Evolutionary conservation across 2,113 vertebrate genomes (phyloP).

Genomic region (Hylia prasina): DNA sequence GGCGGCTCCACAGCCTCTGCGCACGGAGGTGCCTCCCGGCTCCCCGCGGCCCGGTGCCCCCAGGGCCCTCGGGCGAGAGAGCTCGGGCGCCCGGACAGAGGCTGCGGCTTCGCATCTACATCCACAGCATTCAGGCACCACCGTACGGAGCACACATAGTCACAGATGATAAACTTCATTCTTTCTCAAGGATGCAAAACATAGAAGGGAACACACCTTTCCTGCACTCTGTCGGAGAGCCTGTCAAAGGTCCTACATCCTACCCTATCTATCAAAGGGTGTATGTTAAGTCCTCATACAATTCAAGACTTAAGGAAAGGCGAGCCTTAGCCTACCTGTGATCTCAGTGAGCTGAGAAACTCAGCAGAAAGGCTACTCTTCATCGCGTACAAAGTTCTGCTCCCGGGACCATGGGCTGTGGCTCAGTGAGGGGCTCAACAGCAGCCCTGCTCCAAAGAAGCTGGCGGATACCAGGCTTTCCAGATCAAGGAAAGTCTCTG

Average conservation of each 20-base stretch:
- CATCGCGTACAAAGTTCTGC: not conserved
- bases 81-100: no score
- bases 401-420: fast-evolving
- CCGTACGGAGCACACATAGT: fast-evolving
- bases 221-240: not conserved
- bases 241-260: not conserved
- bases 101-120: fast-evolving
- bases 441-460: not conserved
- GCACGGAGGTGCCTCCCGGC: not conserved
- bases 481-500: not conserved
- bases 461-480: not conserved
- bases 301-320: not conserved
- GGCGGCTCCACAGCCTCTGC: not conserved
- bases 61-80: not conserved
- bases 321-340: not conserved
- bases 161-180: not conserved
- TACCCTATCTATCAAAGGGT: not conserved
- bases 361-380: not conserved
- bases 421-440: not conserved
- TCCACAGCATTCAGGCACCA: not conserved
- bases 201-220: not conserved
- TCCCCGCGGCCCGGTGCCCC: not conserved
- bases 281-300: fast-evolving
- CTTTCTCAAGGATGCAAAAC: not conserved
- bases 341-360: not conserved